Evolutionary conservation across 2,797 vertebrate species (phyloP).

Genomic region (Acropternis orthonyx): DNA sequence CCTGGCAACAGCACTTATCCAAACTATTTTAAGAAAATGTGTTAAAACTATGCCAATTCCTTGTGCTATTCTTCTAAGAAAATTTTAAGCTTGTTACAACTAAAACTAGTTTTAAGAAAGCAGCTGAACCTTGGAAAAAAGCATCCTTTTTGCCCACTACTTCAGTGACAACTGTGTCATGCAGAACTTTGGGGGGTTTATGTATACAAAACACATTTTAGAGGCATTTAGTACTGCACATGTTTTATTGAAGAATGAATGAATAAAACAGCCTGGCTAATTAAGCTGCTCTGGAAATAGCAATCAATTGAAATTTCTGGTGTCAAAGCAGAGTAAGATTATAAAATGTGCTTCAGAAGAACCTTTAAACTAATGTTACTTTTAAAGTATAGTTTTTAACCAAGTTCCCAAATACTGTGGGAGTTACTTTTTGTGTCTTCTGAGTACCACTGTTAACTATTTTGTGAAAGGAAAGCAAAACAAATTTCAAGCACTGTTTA

Average conservation of each 20-base stretch:
- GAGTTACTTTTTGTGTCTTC: not conserved
- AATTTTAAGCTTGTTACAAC: not conserved
- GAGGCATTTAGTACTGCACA: not conserved
- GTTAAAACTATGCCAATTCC: not conserved
- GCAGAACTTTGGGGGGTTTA: not conserved
- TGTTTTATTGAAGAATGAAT: conserved; percentile 37
- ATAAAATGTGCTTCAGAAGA: not conserved
- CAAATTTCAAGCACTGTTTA: conserved; percentile 2
- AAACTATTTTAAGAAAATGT: not conserved
- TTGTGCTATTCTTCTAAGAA: not conserved
- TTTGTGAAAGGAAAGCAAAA: conserved; percentile 20
- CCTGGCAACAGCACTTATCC: not conserved
- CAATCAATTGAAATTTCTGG: not conserved
- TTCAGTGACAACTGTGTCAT: not conserved
- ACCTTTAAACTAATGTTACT: not conserved
- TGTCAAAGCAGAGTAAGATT: conserved; percentile 16
- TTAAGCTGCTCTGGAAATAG: conserved; percentile 9
- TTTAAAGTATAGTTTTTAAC: not conserved
- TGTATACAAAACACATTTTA: conserved; percentile 11
- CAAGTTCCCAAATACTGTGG: not conserved
- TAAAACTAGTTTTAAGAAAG: not conserved
- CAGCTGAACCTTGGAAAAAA: not conserved
- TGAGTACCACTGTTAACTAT: not conserved
- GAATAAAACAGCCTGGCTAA: not conserved
- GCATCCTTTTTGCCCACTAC: not conserved